phyloP scores from a whole-genome alignment of 2,888 invertebrate species.

The Danaus chrysippus region DNA sequence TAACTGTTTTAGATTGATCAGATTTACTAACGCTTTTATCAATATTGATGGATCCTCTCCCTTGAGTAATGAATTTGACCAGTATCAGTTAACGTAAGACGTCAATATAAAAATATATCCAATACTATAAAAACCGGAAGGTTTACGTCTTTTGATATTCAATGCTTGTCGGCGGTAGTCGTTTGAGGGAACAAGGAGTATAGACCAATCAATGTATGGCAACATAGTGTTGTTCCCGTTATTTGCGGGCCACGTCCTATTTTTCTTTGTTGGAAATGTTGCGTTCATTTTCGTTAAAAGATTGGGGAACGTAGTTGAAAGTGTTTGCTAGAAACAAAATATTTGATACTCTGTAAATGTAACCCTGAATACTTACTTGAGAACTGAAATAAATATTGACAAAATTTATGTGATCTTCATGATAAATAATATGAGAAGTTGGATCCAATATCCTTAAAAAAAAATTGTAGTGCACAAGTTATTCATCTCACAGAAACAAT shows the following conservation, averaged over 20 bases:
- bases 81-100: conserved; percentile 21
- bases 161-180: conserved; percentile 4
- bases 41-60: conserved; percentile 25
- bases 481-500: conserved; percentile 20
- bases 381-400: too few relatives aligned
- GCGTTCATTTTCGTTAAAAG: conserved; percentile 18
- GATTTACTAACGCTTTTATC: conserved; percentile 26
- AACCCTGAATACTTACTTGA: neutral
- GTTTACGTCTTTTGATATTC: conserved; percentile 8
- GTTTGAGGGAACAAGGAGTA: neutral
- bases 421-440: too few relatives aligned
- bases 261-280: conserved; percentile 9
- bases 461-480: too few relatives aligned
- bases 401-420: too few relatives aligned
- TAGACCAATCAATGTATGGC: conserved; percentile 11
- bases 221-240: conserved; percentile 3
- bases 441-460: too few relatives aligned
- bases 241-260: conserved; percentile 14
- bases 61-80: conserved; percentile 26
- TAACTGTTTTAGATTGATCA: conserved; percentile 1
- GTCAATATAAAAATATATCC: conserved; percentile 8
- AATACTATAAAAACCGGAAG: conserved; percentile 5
- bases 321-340: neutral
- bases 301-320: conserved; percentile 13
- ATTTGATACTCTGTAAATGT: neutral